Base-by-base conservation (phyloP, 2,113 vertebrate species). In the Pimephales promelas region DNA sequence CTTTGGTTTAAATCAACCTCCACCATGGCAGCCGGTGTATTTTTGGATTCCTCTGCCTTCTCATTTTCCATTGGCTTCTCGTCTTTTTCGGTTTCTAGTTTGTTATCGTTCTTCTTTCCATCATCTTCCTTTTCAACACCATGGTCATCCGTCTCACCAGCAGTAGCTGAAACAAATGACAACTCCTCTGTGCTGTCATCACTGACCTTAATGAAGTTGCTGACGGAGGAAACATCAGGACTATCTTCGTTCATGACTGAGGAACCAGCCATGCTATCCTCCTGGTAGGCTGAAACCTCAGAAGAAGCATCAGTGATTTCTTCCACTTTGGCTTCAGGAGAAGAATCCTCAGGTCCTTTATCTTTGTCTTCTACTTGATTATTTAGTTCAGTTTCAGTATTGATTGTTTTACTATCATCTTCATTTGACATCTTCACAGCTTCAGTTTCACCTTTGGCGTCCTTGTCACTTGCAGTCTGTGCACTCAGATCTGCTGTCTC, bases 111-210 rank as follows among this genome's bases (percentile, higher is more conserved):
- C 49, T 81, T 40, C 7, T 28, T 61, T 34, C 40, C 59, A n/a
- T 80, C 84, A 54, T 28, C 45, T 18, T 68, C 9, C n/a, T 88
- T 86, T 31, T 57, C 79, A 28, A 57, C 22, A 54, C 54, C 93
- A 62, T 92, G 94, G 1, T 80, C 85, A 9, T 83, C 88, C 47
- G 87, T 88, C 22, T 31, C 75, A 26, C 43, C 72, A 26, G 90
- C 84, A 40, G 61, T 82, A 79, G 90, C 90, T 47, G 91, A 88
- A 14, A 92, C 92, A 66, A 86, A 57, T 47, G 88, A 90, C 22
- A 68, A 88, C 83, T 93, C 93, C 73, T 87, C 93, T 85, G 92
- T 87, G 82, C 90, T 90, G 36, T 92, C 89, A 14, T 90, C 89
- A 26, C 89, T 90, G 0, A 77, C 78, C 4, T 61, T 87, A 28